Evolutionary conservation across 2,888 invertebrate genomes (phyloP).

Genomic region (Caenorhabditis zanzibari): DNA sequence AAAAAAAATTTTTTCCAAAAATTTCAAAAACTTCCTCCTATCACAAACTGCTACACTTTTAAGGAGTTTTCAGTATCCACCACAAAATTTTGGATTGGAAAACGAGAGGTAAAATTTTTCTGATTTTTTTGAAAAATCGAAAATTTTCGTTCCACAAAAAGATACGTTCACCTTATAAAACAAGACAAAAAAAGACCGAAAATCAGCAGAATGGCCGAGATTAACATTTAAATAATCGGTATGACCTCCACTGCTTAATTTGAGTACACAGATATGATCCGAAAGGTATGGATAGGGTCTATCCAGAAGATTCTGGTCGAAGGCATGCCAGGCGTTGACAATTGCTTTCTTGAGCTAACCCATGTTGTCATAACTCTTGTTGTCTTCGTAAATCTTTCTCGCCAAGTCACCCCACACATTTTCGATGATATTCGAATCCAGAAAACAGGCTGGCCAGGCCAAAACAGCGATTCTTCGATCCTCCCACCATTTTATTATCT

Average conservation of each 20-base stretch:
- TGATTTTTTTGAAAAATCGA: no score
- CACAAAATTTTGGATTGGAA: no score
- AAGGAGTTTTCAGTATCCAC: no score
- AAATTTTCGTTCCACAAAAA: no score
- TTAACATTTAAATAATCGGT: neutral
- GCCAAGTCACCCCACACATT: constrained; percentile 2
- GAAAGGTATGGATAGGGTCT: neutral
- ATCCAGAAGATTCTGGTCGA: neutral
- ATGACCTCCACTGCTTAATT: neutral
- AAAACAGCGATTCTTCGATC: neutral
- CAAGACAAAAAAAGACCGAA: neutral
- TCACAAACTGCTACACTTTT: no score
- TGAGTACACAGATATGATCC: neutral
- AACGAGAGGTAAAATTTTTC: no score
- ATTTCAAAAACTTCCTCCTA: no score
- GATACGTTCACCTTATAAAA: no score
- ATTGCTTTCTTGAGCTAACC: neutral
- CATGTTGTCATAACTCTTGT: neutral
- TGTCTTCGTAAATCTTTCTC: neutral
- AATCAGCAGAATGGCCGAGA: neutral
- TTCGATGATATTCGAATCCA: constrained; percentile 7
- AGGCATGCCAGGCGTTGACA: neutral
- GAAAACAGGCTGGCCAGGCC: constrained; percentile 14
- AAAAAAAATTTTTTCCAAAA: no score
- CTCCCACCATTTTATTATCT: constrained; percentile 9